Percentiles rank a stretch among this genome's conserved stretches.
Conservation (phyloP, 2,797 vertebrate species). For the Acanthurus lineatus region DNA sequence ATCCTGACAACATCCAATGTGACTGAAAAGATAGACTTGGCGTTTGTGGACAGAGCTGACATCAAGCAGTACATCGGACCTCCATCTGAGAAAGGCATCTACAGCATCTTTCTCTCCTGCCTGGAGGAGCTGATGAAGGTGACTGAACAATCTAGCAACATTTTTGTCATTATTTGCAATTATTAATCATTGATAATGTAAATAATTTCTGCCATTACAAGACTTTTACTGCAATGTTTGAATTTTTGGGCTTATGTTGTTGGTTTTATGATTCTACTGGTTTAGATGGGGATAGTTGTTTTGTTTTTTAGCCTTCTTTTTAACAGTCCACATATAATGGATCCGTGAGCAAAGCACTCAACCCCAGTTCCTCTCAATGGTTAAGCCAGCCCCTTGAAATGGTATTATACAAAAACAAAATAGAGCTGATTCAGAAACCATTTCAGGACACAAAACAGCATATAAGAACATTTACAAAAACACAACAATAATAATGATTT, state of each 20-base stretch:
- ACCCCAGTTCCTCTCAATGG: background rate
- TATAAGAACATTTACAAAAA: background rate
- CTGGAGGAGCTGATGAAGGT: slow-evolving; percentile 99
- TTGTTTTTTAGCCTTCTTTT: too few species aligned
- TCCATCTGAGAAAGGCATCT: slow-evolving; percentile 93
- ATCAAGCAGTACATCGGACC: slow-evolving; percentile 98
- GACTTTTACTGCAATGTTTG: background rate
- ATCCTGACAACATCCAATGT: slow-evolving; percentile 98
- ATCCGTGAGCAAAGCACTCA: background rate
- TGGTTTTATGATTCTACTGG: background rate
- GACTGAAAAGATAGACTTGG: slow-evolving; percentile 96
- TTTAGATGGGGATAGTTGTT: background rate
- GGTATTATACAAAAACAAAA: background rate
- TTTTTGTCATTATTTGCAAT: background rate
- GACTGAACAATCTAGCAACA: slow-evolving; percentile 1
- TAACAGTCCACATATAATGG: too few species aligned
- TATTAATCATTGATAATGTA: background rate
- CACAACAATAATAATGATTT: too few species aligned
- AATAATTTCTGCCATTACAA: background rate
- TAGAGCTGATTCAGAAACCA: background rate
- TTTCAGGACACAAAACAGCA: background rate
- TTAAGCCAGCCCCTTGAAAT: background rate
- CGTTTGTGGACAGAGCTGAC: slow-evolving; percentile 97
- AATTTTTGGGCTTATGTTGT: background rate
- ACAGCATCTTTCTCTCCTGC: slow-evolving; percentile 95